These are phyloP conservation scores for Reticulitermes speratus DNA, from an alignment of 1,140 invertebrate species.

Conservation along the genomic window DNA sequence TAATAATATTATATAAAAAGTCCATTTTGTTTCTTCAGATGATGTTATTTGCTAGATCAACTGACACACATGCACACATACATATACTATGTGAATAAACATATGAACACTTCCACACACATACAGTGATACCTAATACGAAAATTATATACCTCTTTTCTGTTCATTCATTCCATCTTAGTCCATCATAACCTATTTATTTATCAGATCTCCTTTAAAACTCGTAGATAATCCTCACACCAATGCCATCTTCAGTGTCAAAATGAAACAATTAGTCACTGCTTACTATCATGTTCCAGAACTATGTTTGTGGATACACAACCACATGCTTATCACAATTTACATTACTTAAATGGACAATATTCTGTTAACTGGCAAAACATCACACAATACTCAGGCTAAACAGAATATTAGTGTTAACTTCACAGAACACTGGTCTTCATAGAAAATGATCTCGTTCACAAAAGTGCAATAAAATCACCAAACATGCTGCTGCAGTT, in stretches of 20 bases:
- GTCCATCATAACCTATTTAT: not conserved
- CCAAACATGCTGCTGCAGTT: not conserved
- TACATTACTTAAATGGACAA: not conserved
- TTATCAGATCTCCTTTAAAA: not conserved
- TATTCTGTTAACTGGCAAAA: conserved; percentile 11
- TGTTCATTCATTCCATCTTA: not conserved
- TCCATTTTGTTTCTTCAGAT: not conserved
- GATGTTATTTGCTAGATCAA: not conserved
- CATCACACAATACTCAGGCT: not conserved
- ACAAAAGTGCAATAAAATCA: not conserved
- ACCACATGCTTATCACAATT: not conserved
- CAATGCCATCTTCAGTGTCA: not conserved
- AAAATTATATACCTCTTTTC: not conserved
- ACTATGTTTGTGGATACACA: not conserved
- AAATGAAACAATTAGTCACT: not conserved
- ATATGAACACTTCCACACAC: not conserved
- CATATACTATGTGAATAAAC: conserved; percentile 1
- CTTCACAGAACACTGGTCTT: not conserved
- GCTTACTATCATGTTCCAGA: not conserved
- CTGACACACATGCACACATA: conserved; percentile 5
- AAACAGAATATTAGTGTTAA: conserved; percentile 8
- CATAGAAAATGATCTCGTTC: not conserved
- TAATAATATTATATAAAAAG: conserved; percentile 12
- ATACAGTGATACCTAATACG: not conserved
- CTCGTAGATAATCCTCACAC: not conserved